A percentile compares a stretch with the other conserved stretches of the same genome.
These are phyloP conservation scores for Pantherophis vulpinus DNA, from an alignment of 2,797 vertebrate species.

Conservation along the genomic window DNA sequence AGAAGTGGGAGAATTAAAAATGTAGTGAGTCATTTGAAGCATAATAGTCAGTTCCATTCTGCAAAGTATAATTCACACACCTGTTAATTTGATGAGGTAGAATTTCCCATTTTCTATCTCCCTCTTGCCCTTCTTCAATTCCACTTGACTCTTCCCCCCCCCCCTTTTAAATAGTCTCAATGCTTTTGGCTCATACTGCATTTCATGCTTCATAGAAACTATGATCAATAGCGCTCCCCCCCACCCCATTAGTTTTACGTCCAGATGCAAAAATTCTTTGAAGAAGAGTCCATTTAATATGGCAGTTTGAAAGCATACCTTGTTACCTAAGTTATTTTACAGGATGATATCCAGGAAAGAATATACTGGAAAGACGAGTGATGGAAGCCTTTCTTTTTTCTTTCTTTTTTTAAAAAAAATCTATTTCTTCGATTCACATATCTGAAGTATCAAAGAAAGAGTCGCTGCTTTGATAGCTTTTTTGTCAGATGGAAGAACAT, in stretches of 20 bases:
- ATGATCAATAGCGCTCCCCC: conserved; percentile 53
- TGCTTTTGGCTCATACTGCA: conserved; percentile 49
- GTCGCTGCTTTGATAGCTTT: conserved; percentile 63
- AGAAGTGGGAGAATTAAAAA: background rate
- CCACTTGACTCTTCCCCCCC: background rate
- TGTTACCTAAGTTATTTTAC: conserved; percentile 67
- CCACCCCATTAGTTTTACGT: conserved; percentile 64
- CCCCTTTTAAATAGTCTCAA: background rate
- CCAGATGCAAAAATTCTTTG: conserved; percentile 57
- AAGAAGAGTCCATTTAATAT: conserved; percentile 71
- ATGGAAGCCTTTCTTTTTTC: conserved; percentile 66
- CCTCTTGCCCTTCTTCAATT: conserved; percentile 21
- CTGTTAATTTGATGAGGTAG: conserved; percentile 60
- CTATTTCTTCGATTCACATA: conserved; percentile 62
- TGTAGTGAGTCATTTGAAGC: conserved; percentile 25
- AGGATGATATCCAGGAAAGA: conserved; percentile 64
- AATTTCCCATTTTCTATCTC: conserved; percentile 31
- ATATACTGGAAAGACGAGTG: conserved; percentile 70
- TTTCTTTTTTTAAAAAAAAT: conserved; percentile 57
- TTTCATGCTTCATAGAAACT: conserved; percentile 63
- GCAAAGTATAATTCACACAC: conserved; percentile 51
- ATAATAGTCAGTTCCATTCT: conserved; percentile 31
- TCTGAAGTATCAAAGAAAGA: conserved; percentile 54
- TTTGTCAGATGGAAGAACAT: conserved; percentile 7
- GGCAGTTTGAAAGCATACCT: conserved; percentile 66